These are phyloP conservation scores for Manis pentadactyla DNA, from an alignment of 2,797 vertebrate genomes.

Conservation along the genomic window DNA sequence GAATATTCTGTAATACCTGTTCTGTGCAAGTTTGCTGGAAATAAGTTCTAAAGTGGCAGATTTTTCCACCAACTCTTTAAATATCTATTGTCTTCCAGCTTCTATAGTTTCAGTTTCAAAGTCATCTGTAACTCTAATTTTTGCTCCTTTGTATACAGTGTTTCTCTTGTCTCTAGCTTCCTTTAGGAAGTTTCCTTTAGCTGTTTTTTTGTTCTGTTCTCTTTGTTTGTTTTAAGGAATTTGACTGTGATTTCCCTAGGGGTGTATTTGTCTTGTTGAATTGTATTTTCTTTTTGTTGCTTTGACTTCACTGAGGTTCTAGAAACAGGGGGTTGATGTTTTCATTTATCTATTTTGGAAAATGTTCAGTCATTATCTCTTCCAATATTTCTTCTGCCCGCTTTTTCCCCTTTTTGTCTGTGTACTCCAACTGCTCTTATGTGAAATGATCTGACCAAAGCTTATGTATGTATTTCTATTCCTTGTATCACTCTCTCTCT, in stretches of 20 bases:
- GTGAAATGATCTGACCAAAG: not conserved
- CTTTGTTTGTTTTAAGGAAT: not conserved
- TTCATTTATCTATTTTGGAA: not conserved
- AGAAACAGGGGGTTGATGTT: not conserved
- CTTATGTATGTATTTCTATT: rapidly evolving
- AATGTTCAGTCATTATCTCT: not conserved
- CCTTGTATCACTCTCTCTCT: not conserved
- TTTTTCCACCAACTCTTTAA: not conserved
- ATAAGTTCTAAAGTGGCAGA: not conserved
- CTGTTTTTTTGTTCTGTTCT: not conserved
- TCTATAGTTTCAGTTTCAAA: not conserved
- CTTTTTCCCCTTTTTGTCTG: not conserved
- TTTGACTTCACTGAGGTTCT: not conserved
- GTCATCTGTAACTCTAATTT: not conserved
- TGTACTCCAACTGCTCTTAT: too few species aligned
- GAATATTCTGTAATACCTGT: not conserved
- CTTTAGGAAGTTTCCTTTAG: not conserved
- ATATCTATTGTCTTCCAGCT: not conserved
- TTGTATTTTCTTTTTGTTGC: not conserved
- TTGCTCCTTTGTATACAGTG: not conserved
- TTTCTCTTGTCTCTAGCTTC: not conserved
- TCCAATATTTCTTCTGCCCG: not conserved
- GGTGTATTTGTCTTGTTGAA: not conserved
- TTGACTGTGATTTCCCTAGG: not conserved
- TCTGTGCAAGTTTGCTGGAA: not conserved